phyloP scores from a whole-genome alignment of 2,797 vertebrate genomes.

The Schizopygopsis malacanthus region DNA sequence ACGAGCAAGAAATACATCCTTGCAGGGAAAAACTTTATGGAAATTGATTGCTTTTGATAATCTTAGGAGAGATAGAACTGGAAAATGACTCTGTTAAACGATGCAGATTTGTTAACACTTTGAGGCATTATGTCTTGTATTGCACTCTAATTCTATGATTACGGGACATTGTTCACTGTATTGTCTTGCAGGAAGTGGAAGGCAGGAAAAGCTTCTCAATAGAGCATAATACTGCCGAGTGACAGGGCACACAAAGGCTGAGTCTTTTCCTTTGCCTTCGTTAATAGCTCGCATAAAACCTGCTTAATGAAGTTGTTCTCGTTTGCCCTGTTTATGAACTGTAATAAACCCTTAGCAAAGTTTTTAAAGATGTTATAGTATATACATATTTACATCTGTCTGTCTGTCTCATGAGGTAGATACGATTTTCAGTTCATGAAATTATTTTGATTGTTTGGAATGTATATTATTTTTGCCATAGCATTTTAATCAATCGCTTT shows the following conservation, averaged over 20 bases:
- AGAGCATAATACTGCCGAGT: constrained; percentile 38
- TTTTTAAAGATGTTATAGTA: neutral
- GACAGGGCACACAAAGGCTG: constrained; percentile 30
- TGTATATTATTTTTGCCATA: no score
- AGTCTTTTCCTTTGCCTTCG: constrained; percentile 9
- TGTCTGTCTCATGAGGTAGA: no score
- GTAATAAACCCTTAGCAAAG: constrained; percentile 19
- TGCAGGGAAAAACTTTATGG: neutral
- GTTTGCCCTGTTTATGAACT: constrained; percentile 33
- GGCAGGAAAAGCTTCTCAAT: constrained; percentile 50
- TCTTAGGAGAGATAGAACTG: constrained; percentile 40
- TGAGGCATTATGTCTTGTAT: constrained; percentile 51
- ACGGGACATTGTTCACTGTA: constrained; percentile 59
- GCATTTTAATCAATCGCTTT: no score
- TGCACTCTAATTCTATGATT: constrained; percentile 64
- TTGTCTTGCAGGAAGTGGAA: constrained; percentile 58
- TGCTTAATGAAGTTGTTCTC: constrained; percentile 57
- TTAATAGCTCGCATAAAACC: constrained; percentile 51
- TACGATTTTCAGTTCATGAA: no score
- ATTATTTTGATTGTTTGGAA: no score
- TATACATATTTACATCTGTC: no score
- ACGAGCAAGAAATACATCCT: neutral
- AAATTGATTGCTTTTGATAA: constrained; percentile 52
- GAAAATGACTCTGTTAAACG: constrained; percentile 59
- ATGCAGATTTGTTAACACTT: constrained; percentile 58